Base-by-base conservation (phyloP, 2,888 invertebrate species). In the Tetropium fuscum region DNA sequence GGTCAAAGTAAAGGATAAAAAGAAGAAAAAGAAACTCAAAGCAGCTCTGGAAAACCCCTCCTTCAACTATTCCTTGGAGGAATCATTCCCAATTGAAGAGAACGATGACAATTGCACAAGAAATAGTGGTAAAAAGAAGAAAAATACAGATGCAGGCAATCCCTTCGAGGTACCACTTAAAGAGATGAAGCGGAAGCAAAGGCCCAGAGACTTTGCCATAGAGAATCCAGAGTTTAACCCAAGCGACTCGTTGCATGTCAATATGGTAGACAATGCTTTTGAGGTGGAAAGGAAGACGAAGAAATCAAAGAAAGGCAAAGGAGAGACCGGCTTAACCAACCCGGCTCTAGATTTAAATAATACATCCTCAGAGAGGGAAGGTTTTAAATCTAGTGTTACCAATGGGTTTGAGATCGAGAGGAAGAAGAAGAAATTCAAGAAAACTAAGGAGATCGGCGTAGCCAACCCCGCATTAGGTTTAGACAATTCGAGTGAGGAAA, bases 391-490 rank as follows among this genome's bases (percentile, higher is more conserved):
- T n/a, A n/a, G n/a, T n/a, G n/a, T n/a, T n/a, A n/a, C n/a, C n/a
- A 44, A 18, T n/a, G 19, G 10, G 3, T 60, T 53, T 18, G 64
- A 68, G 44, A 61, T 66, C 2, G 56, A 62, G 44, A 41, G 60
- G 4, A 71, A 68, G 34, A 65, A 58, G 45, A 70, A 64, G 53
- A 64, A 68, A 47, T 53, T 54, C 10, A 62, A 63, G 45, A 60
- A 62, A 32, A 59, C 51, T 32, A 16, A 51, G 8, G 41, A 43
- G 19, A 20, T 43, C n/a, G 73, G 69, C 7, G 43, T 70, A 8
- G 58, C 58, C 16, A 74, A 73, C 59, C 71, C 71, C 6, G 70
- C 64, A 4, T 58, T 73, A 41, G 63, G 67, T 56, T 56, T 70
- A 30, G 58, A 64, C 34, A 30, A 58, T 7, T 57, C 34, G 1